phyloP scores from a whole-genome alignment of 2,797 vertebrate genomes.

The Apogon talboti region DNA sequence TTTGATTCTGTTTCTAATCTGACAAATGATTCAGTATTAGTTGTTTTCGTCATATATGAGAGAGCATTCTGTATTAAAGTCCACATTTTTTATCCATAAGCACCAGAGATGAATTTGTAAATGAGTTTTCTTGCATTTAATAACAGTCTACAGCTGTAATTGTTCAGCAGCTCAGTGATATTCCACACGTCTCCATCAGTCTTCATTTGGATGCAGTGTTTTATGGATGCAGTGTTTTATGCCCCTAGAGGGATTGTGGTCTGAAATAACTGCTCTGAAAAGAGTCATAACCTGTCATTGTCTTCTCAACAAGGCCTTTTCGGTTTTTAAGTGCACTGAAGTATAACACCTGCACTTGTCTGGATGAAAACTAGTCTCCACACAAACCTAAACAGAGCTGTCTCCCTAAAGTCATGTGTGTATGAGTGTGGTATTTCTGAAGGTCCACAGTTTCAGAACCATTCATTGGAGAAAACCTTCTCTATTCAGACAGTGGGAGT shows the following conservation, averaged over 20 bases:
- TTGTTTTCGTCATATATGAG: no score
- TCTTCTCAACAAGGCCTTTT: slow-evolving; percentile 5
- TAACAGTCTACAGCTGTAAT: neutral
- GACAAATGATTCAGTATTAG: no score
- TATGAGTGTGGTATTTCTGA: slow-evolving; percentile 14
- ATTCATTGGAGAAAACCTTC: slow-evolving; percentile 14
- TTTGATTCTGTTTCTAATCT: no score
- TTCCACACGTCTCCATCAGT: neutral
- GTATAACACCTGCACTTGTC: slow-evolving; percentile 10
- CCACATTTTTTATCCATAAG: no score
- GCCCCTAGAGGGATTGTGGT: neutral
- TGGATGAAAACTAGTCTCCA: slow-evolving; percentile 12
- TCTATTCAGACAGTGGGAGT: slow-evolving; percentile 16
- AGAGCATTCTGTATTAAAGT: no score
- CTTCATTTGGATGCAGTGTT: neutral
- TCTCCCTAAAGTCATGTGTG: neutral
- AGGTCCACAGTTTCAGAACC: neutral
- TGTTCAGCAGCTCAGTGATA: neutral
- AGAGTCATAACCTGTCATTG: slow-evolving; percentile 7
- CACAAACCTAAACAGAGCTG: no score
- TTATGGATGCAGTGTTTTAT: slow-evolving; percentile 10
- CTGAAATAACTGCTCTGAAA: slow-evolving; percentile 8
- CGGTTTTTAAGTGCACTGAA: neutral
- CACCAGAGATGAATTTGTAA: no score
- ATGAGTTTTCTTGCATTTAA: no score